Evolutionary conservation across 2,888 invertebrate species (phyloP).

Genomic region (Ernsta delagoae): DNA sequence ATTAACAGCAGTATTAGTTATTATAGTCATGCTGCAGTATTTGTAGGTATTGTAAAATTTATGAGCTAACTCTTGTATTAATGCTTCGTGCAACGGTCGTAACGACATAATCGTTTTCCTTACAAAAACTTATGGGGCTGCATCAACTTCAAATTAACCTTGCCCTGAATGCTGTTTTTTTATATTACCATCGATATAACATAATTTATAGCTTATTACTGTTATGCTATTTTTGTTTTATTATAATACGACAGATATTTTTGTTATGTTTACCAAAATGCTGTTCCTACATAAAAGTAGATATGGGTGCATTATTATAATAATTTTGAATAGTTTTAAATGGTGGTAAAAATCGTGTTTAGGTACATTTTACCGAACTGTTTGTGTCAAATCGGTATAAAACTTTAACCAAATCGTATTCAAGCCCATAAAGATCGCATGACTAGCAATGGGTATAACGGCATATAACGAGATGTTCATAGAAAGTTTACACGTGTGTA

Average conservation of each 20-base stretch:
- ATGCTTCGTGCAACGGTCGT: constrained; percentile 23
- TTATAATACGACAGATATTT: too few relatives aligned
- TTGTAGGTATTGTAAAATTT: constrained; percentile 3
- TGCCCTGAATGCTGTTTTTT: constrained; percentile 49
- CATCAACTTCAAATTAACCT: constrained; percentile 53
- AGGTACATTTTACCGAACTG: not conserved
- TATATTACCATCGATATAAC: not conserved
- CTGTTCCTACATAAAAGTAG: too few relatives aligned
- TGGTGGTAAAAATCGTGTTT: too few relatives aligned
- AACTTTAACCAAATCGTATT: not conserved
- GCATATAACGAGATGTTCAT: not conserved
- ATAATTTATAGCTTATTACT: not conserved
- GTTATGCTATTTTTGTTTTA: not conserved
- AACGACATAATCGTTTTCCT: constrained; percentile 45
- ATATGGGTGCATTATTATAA: too few relatives aligned
- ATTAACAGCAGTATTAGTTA: not conserved
- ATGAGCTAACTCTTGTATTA: constrained; percentile 23
- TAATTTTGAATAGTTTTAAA: too few relatives aligned
- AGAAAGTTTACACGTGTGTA: not conserved
- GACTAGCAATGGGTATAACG: not conserved
- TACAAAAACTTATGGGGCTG: constrained; percentile 50
- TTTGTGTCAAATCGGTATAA: not conserved
- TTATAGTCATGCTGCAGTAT: not conserved
- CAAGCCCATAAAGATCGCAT: not conserved
- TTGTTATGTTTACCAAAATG: too few relatives aligned